Base-by-base conservation (phyloP, 1,140 invertebrate genomes). In the Diabrotica undecimpunctata region DNA sequence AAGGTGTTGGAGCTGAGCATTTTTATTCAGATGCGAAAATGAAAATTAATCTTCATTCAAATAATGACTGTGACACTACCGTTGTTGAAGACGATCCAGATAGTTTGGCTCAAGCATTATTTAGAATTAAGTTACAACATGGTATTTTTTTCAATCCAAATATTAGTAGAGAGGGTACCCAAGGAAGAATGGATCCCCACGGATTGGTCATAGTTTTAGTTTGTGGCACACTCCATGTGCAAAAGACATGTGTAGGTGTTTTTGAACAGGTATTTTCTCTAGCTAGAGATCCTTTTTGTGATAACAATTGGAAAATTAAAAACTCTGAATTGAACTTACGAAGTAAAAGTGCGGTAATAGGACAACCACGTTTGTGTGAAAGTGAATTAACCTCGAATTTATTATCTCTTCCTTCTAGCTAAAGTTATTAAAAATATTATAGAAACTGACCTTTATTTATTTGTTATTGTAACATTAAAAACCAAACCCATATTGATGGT, bases 291-390 rank as follows among this genome's bases (percentile, higher is more conserved):
- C 86, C 86, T 0, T 78, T 75, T 62, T 70, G 71, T 14, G 75
- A 80, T 5, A 86, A 87, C 71, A 87, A 85, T 69, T 88, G 83
- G 82, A 88, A 87, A 75, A 82, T 87, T 46, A 87, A 86, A 70
- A 79, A 77, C 50, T 71, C 79, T 8, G 73, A 80, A 70, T 69
- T 79, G 5, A 67, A 78, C 35, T 72, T 83, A 46, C 70, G 76
- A 39, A 81, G 77, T 63, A 70, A 75, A 57, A 63, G 55, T 61
- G 65, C 59, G 37, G 75, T 80, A 9, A 62, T 61, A 8, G 52
- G 57, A 13, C 53, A 62, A 35, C 75, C 75, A 5, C 68, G 38
- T 35, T 68, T 76, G 52, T 68, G 66, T 66, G 69, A 72, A 66
- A 70, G 58, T 71, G 67, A 70, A 54, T 63, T 72, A 38, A 73